Conservation (phyloP, 2,797 vertebrate genomes). For the Pseudopleuronectes americanus region DNA sequence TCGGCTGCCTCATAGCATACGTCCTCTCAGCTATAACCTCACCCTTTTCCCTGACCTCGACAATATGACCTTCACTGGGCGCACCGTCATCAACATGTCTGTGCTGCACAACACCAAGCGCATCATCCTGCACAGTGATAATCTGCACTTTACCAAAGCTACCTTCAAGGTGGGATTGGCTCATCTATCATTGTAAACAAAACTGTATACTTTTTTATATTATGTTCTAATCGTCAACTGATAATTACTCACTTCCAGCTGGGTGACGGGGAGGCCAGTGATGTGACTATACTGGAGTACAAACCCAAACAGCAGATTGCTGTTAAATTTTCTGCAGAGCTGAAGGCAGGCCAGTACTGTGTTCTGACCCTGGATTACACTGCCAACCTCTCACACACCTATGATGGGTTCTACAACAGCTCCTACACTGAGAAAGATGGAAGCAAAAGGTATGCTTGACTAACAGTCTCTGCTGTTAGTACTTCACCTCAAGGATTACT, state of each 20-base stretch:
- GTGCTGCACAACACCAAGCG: slow-evolving; percentile 83
- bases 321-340: slow-evolving; percentile 82
- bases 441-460: slow-evolving; percentile 83
- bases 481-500: background rate
- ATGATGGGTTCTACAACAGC: slow-evolving; percentile 93
- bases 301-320: slow-evolving; percentile 90
- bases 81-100: slow-evolving; percentile 84
- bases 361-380: slow-evolving; percentile 87
- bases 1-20: slow-evolving; percentile 87
- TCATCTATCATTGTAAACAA: too few species aligned
- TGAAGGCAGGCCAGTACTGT: slow-evolving; percentile 84
- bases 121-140: slow-evolving; percentile 90
- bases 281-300: slow-evolving; percentile 88
- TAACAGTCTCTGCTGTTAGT: background rate
- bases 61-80: slow-evolving; percentile 86
- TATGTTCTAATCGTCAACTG: background rate
- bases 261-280: slow-evolving; percentile 66
- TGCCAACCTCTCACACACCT: slow-evolving; percentile 88
- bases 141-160: slow-evolving; percentile 87
- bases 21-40: slow-evolving; percentile 89
- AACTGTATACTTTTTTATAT: background rate
- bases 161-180: slow-evolving; percentile 79
- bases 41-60: slow-evolving; percentile 88
- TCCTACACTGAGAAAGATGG: slow-evolving; percentile 85
- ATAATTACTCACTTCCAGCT: slow-evolving; percentile 54